Evolutionary conservation across 2,888 invertebrate genomes (phyloP), one percentile per base, ranked within the genome.

Genomic region (Drosophila pseudotakahashii): DNA sequence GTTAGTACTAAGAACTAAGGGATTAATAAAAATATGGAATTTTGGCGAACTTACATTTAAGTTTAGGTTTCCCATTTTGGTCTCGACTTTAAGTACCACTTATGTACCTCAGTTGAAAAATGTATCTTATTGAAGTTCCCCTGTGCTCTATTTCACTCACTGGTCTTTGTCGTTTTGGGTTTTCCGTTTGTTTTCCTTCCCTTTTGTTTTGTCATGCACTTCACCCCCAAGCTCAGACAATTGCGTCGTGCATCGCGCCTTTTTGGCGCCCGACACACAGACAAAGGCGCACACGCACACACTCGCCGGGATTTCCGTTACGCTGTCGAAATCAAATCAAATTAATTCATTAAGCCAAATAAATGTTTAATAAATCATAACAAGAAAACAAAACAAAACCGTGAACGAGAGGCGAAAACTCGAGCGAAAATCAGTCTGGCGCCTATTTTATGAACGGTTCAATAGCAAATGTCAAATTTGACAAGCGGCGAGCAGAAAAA

Each of bases 381-480:
- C 68, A 76, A 68, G 57, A 80, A 74, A 80, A 74, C 48, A 69
- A 80, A 76, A 37, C 36, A 36, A 53, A 48, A 14, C 52, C 42
- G 36, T 36, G 42, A 10, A 9, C 11, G n/a, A 23, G 32, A 16
- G 26, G n/a, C 23, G 47, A 50, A 69, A 69, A 58, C 37, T 57
- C 50, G 6, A 48, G 48, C 69, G 26, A 41, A 41, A 59, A 60
- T 78, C 80, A 76, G 87, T 78, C 76, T 84, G 84, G 84, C 84
- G 84, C 84, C 83, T 80, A 61, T 68, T 82, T 84, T 80, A 76
- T 82, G 72, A 80, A 85, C 86, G 79, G 86, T 82, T 84, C 84
- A 88, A 70, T 71, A 67, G 73, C 83, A 88, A 88, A 82, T 85
- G 86, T 88, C 86, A 84, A 80, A 76, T 67, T 85, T 84, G 84